Percentiles rank a stretch among this genome's conserved stretches.
Evolutionary conservation across 2,113 vertebrate genomes (phyloP).

Genomic region (Mungos mungo): DNA sequence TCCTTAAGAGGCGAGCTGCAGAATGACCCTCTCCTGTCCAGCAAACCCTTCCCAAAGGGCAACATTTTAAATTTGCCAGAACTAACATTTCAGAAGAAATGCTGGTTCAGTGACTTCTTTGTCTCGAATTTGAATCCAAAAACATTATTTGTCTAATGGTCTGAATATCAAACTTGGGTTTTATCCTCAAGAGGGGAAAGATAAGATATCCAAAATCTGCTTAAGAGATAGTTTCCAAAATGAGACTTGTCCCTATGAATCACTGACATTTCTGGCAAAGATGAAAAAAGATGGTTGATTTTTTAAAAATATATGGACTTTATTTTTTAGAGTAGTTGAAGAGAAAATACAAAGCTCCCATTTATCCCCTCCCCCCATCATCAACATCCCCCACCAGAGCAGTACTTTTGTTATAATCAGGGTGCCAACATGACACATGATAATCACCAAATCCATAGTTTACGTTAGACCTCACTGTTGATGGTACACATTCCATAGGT

Average conservation of each 20-base stretch:
- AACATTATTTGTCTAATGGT: constrained; percentile 18
- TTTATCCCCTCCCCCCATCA: not conserved
- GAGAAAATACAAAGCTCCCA: not conserved
- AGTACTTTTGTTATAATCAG: not conserved
- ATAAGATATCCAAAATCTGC: not conserved
- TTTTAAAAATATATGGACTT: not conserved
- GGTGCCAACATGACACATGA: not conserved
- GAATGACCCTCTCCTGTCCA: not conserved
- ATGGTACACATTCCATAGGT: not conserved
- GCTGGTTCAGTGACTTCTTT: not conserved
- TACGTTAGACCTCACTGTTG: not conserved
- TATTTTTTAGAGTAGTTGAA: not conserved
- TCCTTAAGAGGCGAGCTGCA: not conserved
- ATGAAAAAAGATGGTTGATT: not conserved
- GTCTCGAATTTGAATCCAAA: constrained; percentile 26
- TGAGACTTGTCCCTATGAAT: not conserved
- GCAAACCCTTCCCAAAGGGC: not conserved
- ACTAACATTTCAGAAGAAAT: constrained; percentile 14
- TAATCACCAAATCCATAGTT: not conserved
- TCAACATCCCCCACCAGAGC: not conserved
- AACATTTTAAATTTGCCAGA: not conserved
- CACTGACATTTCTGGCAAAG: not conserved
- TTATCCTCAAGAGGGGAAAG: constrained; percentile 13
- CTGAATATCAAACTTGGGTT: not conserved
- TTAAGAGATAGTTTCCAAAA: not conserved